Evolutionary conservation across 2,113 vertebrate genomes (phyloP).

Genomic region (Raja brachyura): DNA sequence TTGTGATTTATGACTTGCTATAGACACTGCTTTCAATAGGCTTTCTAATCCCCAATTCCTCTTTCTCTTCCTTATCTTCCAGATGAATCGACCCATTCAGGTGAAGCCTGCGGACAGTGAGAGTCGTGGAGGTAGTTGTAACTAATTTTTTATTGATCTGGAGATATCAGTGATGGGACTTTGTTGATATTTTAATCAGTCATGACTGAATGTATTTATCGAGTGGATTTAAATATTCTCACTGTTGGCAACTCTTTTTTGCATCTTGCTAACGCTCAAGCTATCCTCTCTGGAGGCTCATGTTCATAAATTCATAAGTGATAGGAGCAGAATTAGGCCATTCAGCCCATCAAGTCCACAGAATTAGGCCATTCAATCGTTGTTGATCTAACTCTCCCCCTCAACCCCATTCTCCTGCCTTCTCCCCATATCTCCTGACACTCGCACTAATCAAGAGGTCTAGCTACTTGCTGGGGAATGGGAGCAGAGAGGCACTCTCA

Average conservation of each 20-base stretch:
- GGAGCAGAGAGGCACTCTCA: background rate
- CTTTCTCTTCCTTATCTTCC: slow-evolving; percentile 45
- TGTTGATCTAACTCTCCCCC: too few relatives aligned
- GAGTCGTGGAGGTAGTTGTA: slow-evolving; percentile 83
- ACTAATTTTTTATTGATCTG: slow-evolving; percentile 13
- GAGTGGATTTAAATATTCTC: background rate
- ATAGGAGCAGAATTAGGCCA: too few relatives aligned
- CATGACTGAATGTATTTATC: background rate
- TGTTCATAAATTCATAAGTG: too few relatives aligned
- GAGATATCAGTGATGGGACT: background rate
- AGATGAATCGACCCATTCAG: slow-evolving; percentile 73
- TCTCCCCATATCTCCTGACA: too few relatives aligned
- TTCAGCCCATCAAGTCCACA: too few relatives aligned
- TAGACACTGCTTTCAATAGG: slow-evolving; percentile 14
- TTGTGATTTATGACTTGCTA: slow-evolving; percentile 24
- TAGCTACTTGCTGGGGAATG: background rate
- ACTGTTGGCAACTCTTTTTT: slow-evolving; percentile 28
- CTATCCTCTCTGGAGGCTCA: background rate
- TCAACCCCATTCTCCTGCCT: too few relatives aligned
- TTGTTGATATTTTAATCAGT: background rate
- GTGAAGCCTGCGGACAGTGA: slow-evolving; percentile 91
- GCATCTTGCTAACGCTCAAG: slow-evolving; percentile 15
- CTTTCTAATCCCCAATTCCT: slow-evolving; percentile 16
- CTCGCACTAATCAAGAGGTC: background rate
- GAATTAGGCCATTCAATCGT: too few relatives aligned